A percentile compares a stretch with the other conserved stretches of the same genome.
These are phyloP conservation scores for Thecophora atra DNA, from an alignment of 2,888 invertebrate genomes.

Conservation along the genomic window DNA sequence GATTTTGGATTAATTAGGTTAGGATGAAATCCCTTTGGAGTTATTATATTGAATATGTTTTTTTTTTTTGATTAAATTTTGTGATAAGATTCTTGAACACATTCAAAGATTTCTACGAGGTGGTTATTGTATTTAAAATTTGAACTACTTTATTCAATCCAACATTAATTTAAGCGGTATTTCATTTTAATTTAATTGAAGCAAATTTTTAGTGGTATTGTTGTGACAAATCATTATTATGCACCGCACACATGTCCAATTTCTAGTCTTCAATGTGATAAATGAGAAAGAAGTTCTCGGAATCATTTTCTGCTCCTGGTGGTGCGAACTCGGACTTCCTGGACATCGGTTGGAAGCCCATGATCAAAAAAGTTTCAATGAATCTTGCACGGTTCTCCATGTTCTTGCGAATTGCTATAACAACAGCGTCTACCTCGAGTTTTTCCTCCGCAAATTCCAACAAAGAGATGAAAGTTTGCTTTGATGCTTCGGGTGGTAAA, in stretches of 20 bases:
- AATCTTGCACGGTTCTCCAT: conserved; percentile 85
- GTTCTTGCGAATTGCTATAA: conserved; percentile 82
- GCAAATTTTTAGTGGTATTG: conserved; percentile 9
- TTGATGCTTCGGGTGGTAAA: conserved; percentile 89
- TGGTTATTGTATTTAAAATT: not conserved
- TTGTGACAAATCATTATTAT: not conserved
- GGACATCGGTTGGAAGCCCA: conserved; percentile 90
- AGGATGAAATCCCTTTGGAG: not conserved
- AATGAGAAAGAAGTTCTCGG: conserved; percentile 69
- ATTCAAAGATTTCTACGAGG: not conserved
- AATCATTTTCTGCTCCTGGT: conserved; percentile 71
- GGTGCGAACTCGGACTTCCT: conserved; percentile 83
- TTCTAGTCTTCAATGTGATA: conserved; percentile 65
- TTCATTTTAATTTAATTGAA: not conserved
- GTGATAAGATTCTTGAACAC: not conserved
- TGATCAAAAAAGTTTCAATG: conserved; percentile 95
- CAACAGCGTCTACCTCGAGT: conserved; percentile 81
- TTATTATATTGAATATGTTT: not conserved
- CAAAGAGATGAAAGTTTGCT: conserved; percentile 93
- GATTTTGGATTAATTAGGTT: not conserved
- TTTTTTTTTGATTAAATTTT: not conserved
- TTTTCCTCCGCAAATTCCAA: conserved; percentile 96
- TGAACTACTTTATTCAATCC: not conserved
- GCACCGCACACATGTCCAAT: conserved; percentile 39
- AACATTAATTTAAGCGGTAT: not conserved